Evolutionary conservation across 1,140 invertebrate species (phyloP).

Genomic region (Drosophila parvula): DNA sequence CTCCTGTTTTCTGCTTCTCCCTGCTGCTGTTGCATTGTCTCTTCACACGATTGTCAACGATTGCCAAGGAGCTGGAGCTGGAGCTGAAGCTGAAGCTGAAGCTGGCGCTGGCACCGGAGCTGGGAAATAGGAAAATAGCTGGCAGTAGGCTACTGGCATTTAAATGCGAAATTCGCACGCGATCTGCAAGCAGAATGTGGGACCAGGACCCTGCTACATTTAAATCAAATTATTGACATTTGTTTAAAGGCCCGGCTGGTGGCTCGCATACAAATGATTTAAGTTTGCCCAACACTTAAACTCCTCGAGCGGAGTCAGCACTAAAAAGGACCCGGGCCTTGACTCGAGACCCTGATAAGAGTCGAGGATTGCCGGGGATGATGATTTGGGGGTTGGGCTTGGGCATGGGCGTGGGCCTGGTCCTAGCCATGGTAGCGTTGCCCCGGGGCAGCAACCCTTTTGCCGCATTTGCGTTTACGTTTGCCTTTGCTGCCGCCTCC

Average conservation of each 20-base stretch:
- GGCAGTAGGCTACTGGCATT: slow-evolving; percentile 70
- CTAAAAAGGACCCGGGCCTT: slow-evolving; percentile 61
- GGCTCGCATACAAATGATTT: slow-evolving; percentile 77
- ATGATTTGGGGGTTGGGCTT: background rate
- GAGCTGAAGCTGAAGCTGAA: background rate
- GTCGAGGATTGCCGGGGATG: slow-evolving; percentile 19
- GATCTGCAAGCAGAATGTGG: slow-evolving; percentile 63
- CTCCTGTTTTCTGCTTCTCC: slow-evolving; percentile 19
- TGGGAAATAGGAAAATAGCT: slow-evolving; percentile 63
- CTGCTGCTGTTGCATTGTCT: slow-evolving; percentile 60
- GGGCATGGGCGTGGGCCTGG: background rate
- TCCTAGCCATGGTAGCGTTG: slow-evolving; percentile 8
- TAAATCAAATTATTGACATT: slow-evolving; percentile 83
- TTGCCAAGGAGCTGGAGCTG: slow-evolving; percentile 23
- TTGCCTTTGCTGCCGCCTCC: slow-evolving; percentile 6
- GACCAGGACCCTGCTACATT: slow-evolving; percentile 59
- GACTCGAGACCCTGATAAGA: slow-evolving; percentile 55
- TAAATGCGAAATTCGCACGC: slow-evolving; percentile 81
- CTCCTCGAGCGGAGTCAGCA: slow-evolving; percentile 66
- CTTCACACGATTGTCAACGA: slow-evolving; percentile 77
- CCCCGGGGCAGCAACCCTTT: slow-evolving; percentile 72
- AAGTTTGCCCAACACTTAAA: slow-evolving; percentile 64
- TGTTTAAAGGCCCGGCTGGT: slow-evolving; percentile 69
- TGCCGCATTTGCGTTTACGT: slow-evolving; percentile 62
- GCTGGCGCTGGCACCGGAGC: background rate